Base-by-base conservation (phyloP, 2,888 invertebrate species). In the Epinotia demarniana region DNA sequence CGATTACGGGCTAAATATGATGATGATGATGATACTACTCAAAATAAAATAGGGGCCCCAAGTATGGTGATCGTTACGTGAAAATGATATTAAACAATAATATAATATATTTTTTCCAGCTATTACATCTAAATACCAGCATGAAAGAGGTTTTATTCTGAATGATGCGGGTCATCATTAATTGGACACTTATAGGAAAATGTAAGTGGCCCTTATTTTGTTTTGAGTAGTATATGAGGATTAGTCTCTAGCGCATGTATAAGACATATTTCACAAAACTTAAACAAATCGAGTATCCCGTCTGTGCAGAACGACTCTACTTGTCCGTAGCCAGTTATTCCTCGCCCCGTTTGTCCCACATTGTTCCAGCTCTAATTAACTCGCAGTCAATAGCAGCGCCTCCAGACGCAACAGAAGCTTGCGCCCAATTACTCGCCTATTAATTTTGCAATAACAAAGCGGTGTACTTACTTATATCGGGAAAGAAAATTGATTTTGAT, bases 381-480 rank as follows among this genome's bases (percentile, higher is more conserved):
- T 75, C 71, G 72, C 77, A 78, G 77, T 78, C 78, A 78, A 78
- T 78, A 77, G 69, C 78, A 77, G 77, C 71, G 75, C 77, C 75
- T 78, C 66, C 71, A 78, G 77, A 77, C 77, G 77, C 75, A 73
- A 71, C 79, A 67, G 75, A 64, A 75, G 75, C 72, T 73, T 77
- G 73, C 67, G 76, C 72, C 77, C 79, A 80, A 79, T 80, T 80
- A 80, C 73, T 77, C 80, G 79, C 77, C 79, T 79, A 80, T 80
- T 79, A 79, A 79, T 79, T 79, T 78, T 74, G 77, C 77, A 77
- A 79, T 79, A 78, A 76, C 67, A 75, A 75, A 75, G 60, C 46
- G 57, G 23, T 58, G 46, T 69, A 64, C 64, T 64, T 69, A 64
- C 64, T 64, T 60, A 49, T 19, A 63, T 67, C 62, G 60, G 63